A percentile compares a stretch with the other conserved stretches of the same genome.
These are phyloP conservation scores for Notodonta ziczac DNA, from an alignment of 2,888 invertebrate genomes.

Conservation along the genomic window DNA sequence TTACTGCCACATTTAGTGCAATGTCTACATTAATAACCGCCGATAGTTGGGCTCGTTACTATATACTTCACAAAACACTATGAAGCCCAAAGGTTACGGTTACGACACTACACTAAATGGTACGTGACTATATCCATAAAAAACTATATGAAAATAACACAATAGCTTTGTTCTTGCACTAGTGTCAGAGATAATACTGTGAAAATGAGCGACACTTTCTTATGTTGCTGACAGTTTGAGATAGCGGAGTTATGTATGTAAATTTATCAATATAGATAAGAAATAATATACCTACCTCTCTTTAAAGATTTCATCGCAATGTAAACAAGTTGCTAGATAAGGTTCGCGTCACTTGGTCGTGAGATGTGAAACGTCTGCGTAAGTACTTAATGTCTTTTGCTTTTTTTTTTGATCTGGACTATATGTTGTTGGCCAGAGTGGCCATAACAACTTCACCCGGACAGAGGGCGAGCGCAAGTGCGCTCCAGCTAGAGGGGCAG, in stretches of 20 bases:
- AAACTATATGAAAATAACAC: constrained; percentile 36
- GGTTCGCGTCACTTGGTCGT: constrained; percentile 28
- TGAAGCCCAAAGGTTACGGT: constrained; percentile 34
- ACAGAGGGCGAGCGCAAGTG: too few relatives aligned
- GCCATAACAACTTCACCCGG: too few relatives aligned
- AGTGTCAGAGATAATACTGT: constrained; percentile 69
- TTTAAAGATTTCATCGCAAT: constrained; percentile 66
- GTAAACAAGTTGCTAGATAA: constrained; percentile 62
- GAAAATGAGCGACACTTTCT: constrained; percentile 69
- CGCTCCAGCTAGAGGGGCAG: too few relatives aligned
- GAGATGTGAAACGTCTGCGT: constrained; percentile 26
- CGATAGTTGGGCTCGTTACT: constrained; percentile 39
- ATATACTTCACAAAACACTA: constrained; percentile 40
- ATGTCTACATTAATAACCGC: constrained; percentile 56
- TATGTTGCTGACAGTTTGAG: constrained; percentile 66
- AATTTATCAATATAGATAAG: constrained; percentile 82
- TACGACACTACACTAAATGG: constrained; percentile 32
- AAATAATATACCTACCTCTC: constrained; percentile 57
- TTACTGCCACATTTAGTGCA: constrained; percentile 67
- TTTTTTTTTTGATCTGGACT: too few relatives aligned
- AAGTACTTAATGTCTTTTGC: too few relatives aligned
- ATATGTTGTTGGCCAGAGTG: too few relatives aligned
- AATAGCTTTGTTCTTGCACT: constrained; percentile 56
- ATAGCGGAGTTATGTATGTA: constrained; percentile 72
- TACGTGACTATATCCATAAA: constrained; percentile 50